Base-by-base conservation (phyloP, 92 coral and sea anemone genomes). In the Montipora capitata region DNA sequence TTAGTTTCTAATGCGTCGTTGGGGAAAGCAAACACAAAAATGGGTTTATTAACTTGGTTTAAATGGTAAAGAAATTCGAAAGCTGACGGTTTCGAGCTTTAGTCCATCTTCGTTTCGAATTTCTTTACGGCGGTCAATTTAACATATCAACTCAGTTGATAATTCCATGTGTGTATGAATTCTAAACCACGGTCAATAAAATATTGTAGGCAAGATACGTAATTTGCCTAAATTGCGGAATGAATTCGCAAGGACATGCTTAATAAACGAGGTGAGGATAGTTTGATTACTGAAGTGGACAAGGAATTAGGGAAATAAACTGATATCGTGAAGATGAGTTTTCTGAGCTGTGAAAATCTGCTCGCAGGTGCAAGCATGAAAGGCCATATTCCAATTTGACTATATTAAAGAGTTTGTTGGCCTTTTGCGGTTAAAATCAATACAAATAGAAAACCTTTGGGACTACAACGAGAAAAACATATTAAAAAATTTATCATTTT, bases 341-440 rank as follows among this genome's bases (percentile, higher is more conserved):
- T 74, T 57, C 1, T 12, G 52, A 6, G 20, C 48, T 12, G 62
- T 42, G 17, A 39, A 41, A 48, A 77, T 77, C 15, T 7, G 4
- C 15, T 10, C 3, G 70, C 56, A 4, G 43, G 64, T 2, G 67
- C 35, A 1, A 10, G 5, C 16, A 14, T 4, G 5, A 27, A 65
- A 39, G 16, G 9, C 20, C 45, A 38, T 15, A 4, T 67, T 68
- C 20, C 52, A 14, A 9, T 27, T 40, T 45, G 20, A 10, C 11
- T 12, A 2, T 42, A 48, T 82, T 27, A 27, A 27, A 48, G 52
- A 48, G 7, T 41, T 68, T 58, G 87, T 59, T 41, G 72, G 61
- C 49, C 72, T 39, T 43, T 83, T 83, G 87, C 72, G 87, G 87
- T 72, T 68, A 10, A 80, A 40, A 54, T 54, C 67, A 52, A 49